Conservation (phyloP, 2,113 vertebrate species). For the Pterophyllum scalare region DNA sequence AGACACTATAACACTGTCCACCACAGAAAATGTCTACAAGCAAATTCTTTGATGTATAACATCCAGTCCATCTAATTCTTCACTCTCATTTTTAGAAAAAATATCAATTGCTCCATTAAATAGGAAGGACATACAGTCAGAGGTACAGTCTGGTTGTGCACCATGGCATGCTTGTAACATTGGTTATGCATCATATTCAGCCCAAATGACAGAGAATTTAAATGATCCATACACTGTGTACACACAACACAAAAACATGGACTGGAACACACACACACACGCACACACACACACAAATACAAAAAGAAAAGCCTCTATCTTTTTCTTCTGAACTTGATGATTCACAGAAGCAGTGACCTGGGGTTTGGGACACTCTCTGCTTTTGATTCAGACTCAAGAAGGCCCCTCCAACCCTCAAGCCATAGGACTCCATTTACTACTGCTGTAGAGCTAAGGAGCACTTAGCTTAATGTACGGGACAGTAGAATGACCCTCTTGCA, state of each 20-base stretch:
- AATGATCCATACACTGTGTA: constrained; percentile 11
- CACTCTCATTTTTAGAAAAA: neutral
- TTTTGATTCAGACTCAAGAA: constrained; percentile 60
- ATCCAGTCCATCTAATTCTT: neutral
- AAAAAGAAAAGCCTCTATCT: constrained; percentile 43
- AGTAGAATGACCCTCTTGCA: constrained; percentile 56
- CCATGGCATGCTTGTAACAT: neutral
- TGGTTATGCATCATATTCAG: constrained; percentile 30
- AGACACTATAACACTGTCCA: neutral
- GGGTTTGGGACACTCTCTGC: constrained; percentile 60
- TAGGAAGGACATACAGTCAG: neutral
- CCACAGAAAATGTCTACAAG: constrained; percentile 24
- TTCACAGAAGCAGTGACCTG: constrained; percentile 72
- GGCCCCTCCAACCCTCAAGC: constrained; percentile 46
- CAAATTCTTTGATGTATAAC: constrained; percentile 31
- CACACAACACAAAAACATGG: constrained; percentile 12
- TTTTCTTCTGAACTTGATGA: constrained; percentile 69
- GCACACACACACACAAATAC: neutral
- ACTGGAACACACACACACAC: neutral
- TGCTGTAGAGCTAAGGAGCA: constrained; percentile 79
- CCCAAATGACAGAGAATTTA: constrained; percentile 17
- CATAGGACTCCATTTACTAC: constrained; percentile 74
- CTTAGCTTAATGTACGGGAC: constrained; percentile 83
- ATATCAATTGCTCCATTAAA: neutral
- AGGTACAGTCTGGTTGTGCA: constrained; percentile 1